phyloP scores from a whole-genome alignment of 2,113 vertebrate species.

The Quiscalus mexicanus region DNA sequence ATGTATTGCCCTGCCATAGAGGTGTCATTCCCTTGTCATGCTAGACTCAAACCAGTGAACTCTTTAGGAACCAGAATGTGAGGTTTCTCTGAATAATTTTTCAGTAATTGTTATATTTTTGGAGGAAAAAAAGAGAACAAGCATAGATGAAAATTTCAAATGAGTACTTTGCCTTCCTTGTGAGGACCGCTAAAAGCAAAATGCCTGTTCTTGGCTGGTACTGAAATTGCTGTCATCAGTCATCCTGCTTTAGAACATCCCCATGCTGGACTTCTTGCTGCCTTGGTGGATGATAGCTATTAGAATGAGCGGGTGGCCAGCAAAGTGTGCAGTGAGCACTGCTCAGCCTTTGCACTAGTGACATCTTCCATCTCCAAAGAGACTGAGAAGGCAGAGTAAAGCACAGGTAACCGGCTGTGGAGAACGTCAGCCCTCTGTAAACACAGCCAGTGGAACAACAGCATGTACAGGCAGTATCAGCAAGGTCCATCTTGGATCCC shows the following conservation, averaged over 20 bases:
- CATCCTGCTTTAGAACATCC: neutral
- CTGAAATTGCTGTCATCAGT: neutral
- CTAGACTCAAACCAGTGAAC: neutral
- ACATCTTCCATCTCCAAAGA: neutral
- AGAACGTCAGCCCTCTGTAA: neutral
- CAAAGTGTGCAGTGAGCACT: neutral
- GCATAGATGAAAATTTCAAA: neutral
- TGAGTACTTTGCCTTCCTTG: neutral
- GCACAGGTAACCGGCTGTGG: neutral
- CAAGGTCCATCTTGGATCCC: neutral
- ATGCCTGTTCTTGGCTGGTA: rapidly evolving
- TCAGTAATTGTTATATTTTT: neutral
- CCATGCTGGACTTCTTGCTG: neutral
- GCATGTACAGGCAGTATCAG: neutral
- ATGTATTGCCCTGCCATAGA: neutral
- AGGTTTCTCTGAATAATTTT: neutral
- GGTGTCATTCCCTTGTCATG: neutral
- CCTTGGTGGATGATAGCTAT: neutral
- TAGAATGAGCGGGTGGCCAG: neutral
- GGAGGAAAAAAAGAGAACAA: neutral
- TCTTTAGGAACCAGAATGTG: neutral
- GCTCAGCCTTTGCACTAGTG: neutral
- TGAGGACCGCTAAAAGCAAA: neutral
- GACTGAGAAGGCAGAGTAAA: neutral
- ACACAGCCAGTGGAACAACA: neutral